These are phyloP conservation scores for Pseudorectes ferrugineus DNA, from an alignment of 2,113 vertebrate genomes.

Conservation along the genomic window DNA sequence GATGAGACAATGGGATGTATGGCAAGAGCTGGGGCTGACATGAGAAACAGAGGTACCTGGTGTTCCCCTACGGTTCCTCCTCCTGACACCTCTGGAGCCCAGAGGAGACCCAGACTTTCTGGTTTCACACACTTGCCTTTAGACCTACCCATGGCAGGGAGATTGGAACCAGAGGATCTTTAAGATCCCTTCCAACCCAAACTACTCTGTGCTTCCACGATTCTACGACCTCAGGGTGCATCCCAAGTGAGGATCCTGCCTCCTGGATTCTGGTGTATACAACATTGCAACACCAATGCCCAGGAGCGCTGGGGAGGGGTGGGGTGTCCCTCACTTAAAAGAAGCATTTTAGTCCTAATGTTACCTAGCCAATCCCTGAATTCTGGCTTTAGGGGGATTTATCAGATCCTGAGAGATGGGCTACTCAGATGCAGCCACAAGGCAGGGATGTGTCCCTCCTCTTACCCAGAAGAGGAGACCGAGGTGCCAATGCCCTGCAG, in stretches of 20 bases:
- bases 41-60: background rate
- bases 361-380: background rate
- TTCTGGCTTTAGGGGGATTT: background rate
- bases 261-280: accelerated
- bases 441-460: background rate
- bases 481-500: background rate
- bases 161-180: background rate
- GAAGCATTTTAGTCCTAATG: background rate
- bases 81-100: background rate
- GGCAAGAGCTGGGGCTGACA: background rate
- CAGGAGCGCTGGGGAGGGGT: background rate
- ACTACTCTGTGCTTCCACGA: background rate
- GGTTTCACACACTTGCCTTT: background rate
- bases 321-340: background rate
- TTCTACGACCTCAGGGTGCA: background rate
- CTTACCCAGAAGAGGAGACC: background rate
- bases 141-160: background rate
- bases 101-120: background rate
- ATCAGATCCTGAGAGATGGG: background rate
- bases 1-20: accelerated
- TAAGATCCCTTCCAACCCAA: background rate
- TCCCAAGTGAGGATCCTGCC: background rate
- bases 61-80: background rate
- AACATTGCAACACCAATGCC: background rate
- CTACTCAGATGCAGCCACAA: background rate